Evolutionary conservation across 1,140 invertebrate genomes (phyloP).

Genomic region (Mercenaria mercenaria): DNA sequence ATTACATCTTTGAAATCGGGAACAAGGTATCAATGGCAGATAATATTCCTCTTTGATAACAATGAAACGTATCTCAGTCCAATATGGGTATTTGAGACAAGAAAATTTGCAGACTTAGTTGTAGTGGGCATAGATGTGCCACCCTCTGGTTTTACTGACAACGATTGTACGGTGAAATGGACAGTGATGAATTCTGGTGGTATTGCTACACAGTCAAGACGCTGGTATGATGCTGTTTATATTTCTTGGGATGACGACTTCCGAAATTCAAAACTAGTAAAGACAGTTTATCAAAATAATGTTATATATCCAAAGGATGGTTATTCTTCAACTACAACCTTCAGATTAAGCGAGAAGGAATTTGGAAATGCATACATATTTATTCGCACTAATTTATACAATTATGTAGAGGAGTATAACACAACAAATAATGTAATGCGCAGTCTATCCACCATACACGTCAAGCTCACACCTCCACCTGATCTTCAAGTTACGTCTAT

Average conservation of each 20-base stretch:
- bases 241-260: background rate
- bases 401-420: background rate
- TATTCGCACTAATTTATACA: background rate
- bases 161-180: background rate
- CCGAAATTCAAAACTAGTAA: background rate
- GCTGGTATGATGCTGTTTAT: conserved; percentile 18
- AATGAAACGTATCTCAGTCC: conserved; percentile 15
- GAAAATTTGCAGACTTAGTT: background rate
- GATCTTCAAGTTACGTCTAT: background rate
- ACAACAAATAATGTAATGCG: background rate
- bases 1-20: background rate
- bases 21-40: conserved; percentile 15
- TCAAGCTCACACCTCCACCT: conserved; percentile 13
- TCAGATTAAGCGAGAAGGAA: background rate
- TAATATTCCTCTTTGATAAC: background rate
- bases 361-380: conserved; percentile 15
- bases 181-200: background rate
- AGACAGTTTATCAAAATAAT: background rate
- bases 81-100: conserved; percentile 13
- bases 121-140: background rate
- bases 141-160: background rate
- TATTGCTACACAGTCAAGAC: background rate
- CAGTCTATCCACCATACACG: background rate
- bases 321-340: background rate
- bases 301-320: conserved; percentile 9